Conservation (phyloP, 2,888 invertebrate species). For the Ichneumon xanthorius region DNA sequence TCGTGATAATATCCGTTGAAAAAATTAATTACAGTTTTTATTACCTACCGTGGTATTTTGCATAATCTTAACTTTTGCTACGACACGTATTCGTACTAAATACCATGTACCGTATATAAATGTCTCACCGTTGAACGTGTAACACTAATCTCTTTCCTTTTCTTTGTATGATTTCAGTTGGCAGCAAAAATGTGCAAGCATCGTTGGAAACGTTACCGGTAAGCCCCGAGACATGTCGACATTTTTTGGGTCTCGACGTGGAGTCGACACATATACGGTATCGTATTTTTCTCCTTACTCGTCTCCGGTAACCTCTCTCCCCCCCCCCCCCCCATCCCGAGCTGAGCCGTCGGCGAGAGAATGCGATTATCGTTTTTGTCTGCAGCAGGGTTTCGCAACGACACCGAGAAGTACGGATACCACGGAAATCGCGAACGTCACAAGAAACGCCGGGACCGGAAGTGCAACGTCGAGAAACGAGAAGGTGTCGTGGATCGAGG, state of each 20-base stretch:
- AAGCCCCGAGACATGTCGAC: slow-evolving; percentile 34
- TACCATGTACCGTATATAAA: too few relatives aligned
- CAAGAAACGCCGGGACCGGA: slow-evolving; percentile 37
- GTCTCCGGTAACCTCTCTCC: too few relatives aligned
- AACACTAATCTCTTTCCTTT: background rate
- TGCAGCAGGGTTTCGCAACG: slow-evolving; percentile 48
- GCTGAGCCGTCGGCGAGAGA: slow-evolving; percentile 9
- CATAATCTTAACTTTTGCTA: too few relatives aligned
- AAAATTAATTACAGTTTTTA: too few relatives aligned
- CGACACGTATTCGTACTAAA: too few relatives aligned
- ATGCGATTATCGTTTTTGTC: slow-evolving; percentile 35
- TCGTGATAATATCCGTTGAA: too few relatives aligned
- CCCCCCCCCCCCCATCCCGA: background rate
- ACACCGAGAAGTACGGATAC: slow-evolving; percentile 49
- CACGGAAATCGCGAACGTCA: slow-evolving; percentile 31
- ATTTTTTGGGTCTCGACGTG: background rate
- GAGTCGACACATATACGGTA: slow-evolving; percentile 3
- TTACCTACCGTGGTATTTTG: too few relatives aligned
- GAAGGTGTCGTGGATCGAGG: slow-evolving; percentile 53
- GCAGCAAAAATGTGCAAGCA: slow-evolving; percentile 57
- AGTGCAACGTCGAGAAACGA: slow-evolving; percentile 42
- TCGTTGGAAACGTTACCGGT: slow-evolving; percentile 61
- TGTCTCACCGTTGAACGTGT: background rate
- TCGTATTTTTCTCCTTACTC: background rate
- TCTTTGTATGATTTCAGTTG: slow-evolving; percentile 70